These are phyloP conservation scores for Rhabdomys pumilio DNA, from an alignment of 2,797 vertebrate species.

Conservation along the genomic window DNA sequence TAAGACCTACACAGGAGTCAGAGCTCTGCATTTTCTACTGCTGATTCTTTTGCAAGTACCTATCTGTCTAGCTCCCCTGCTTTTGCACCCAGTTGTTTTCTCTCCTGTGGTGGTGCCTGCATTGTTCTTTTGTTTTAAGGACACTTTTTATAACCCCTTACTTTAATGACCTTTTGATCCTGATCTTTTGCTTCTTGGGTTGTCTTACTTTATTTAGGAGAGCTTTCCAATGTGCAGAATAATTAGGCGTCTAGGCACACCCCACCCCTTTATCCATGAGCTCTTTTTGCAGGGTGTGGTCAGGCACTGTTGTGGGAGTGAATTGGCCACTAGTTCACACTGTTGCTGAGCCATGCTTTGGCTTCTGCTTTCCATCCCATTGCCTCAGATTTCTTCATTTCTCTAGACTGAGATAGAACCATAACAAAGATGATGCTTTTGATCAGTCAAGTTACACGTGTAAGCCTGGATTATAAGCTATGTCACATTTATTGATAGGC, in stretches of 20 bases:
- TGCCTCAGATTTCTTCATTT: background rate
- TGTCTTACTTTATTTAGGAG: background rate
- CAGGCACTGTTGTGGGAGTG: background rate
- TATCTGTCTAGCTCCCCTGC: background rate
- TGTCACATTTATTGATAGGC: background rate
- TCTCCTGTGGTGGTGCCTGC: background rate
- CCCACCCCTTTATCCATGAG: background rate
- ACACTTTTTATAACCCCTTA: background rate
- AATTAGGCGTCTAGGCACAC: background rate
- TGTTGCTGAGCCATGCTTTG: background rate
- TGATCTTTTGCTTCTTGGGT: constrained; percentile 12
- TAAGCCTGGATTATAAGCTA: background rate
- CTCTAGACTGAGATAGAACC: background rate
- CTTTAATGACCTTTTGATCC: background rate
- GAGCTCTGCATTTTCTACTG: background rate
- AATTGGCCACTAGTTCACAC: background rate
- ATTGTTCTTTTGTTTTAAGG: background rate
- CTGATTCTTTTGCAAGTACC: background rate
- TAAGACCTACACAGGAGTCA: background rate
- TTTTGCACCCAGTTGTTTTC: background rate
- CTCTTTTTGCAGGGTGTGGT: background rate
- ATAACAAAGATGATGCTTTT: background rate
- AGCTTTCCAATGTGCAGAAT: background rate
- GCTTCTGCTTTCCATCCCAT: background rate
- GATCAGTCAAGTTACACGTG: background rate